Evolutionary conservation across 2,888 invertebrate genomes (phyloP).

Genomic region (Caenorhabditis parvicauda): DNA sequence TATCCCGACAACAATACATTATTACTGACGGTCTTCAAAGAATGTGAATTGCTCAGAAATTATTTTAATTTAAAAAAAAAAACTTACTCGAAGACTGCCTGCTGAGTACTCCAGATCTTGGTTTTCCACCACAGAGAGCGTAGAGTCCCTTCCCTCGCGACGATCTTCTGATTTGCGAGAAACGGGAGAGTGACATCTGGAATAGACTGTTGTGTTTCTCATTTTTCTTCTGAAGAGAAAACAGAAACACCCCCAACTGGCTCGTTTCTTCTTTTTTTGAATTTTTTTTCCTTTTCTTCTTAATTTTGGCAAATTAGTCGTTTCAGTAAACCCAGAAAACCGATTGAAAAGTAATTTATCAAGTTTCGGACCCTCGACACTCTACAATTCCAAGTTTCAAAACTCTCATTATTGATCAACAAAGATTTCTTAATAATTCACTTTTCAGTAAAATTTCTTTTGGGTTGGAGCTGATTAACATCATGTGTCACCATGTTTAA

Average conservation of each 20-base stretch:
- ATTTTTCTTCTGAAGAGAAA: background rate
- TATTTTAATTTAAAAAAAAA: slow-evolving; percentile 6
- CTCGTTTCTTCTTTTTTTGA: background rate
- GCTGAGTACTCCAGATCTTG: slow-evolving; percentile 21
- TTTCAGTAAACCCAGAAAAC: background rate
- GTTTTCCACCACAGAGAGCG: background rate
- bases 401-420: too few relatives aligned
- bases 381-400: too few relatives aligned
- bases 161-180: slow-evolving; percentile 35
- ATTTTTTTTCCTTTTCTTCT: background rate
- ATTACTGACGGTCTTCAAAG: too few relatives aligned
- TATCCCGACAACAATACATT: too few relatives aligned
- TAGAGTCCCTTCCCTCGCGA: slow-evolving; percentile 14
- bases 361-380: too few relatives aligned
- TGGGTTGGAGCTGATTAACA: too few relatives aligned
- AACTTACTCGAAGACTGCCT: slow-evolving; percentile 14
- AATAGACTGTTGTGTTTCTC: slow-evolving; percentile 1
- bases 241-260: background rate
- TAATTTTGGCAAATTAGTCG: background rate
- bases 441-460: too few relatives aligned
- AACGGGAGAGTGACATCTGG: slow-evolving; percentile 29
- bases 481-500: too few relatives aligned
- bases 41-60: too few relatives aligned
- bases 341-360: too few relatives aligned
- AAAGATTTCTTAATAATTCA: too few relatives aligned